Evolutionary conservation across 2,888 invertebrate species (phyloP).

Genomic region (Colletes collaris): DNA sequence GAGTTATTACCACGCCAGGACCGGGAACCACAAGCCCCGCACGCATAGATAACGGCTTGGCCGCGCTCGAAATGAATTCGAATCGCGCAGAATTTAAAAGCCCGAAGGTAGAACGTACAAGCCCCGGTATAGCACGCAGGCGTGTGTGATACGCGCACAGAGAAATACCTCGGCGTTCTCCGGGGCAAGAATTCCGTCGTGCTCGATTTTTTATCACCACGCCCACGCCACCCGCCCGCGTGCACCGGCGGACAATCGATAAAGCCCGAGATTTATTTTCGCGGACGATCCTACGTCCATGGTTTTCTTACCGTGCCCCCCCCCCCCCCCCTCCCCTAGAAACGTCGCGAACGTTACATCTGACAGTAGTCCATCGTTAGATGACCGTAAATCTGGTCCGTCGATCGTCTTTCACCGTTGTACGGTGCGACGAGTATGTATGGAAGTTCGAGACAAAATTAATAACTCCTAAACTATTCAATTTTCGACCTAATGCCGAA

Average conservation of each 20-base stretch:
- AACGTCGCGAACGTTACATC: no score
- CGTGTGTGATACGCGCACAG: conserved; percentile 10
- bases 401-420: no score
- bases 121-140: conserved; percentile 9
- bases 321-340: no score
- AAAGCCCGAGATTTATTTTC: conserved; percentile 62
- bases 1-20: conserved; percentile 74
- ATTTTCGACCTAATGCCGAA: no score
- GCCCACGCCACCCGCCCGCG: conserved; percentile 24
- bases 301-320: conserved; percentile 14
- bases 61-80: conserved; percentile 70
- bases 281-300: conserved; percentile 27
- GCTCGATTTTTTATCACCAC: conserved; percentile 62
- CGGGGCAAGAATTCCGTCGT: conserved; percentile 46
- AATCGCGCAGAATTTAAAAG: conserved; percentile 71
- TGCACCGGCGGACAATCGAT: conserved; percentile 60
- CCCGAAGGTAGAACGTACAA: conserved; percentile 42
- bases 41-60: conserved; percentile 71
- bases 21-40: conserved; percentile 72
- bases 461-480: no score
- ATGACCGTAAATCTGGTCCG: neutral
- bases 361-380: no score
- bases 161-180: conserved; percentile 28
- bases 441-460: no score
- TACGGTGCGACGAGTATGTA: no score